phyloP scores from a whole-genome alignment of 2,888 invertebrate genomes.

The Limnephilus lunatus region DNA sequence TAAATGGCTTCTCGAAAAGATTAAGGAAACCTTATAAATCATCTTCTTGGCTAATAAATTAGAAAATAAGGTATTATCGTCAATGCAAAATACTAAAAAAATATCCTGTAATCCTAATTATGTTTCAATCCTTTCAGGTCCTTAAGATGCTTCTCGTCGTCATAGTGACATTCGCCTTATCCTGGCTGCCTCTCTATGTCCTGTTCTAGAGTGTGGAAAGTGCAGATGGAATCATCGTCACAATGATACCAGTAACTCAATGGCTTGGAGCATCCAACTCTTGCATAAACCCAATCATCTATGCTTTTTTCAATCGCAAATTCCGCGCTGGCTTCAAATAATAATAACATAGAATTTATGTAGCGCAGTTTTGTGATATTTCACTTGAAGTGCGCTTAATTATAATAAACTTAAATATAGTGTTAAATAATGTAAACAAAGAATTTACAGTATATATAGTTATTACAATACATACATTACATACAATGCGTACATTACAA shows the following conservation, averaged over 20 bases:
- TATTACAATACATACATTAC: too few relatives aligned
- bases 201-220: conserved; percentile 69
- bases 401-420: too few relatives aligned
- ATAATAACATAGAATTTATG: too few relatives aligned
- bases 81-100: not conserved
- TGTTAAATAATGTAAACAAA: too few relatives aligned
- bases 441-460: too few relatives aligned
- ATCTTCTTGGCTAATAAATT: not conserved
- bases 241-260: conserved; percentile 74
- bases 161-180: conserved; percentile 76
- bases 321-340: conserved; percentile 77
- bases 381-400: too few relatives aligned
- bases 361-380: too few relatives aligned
- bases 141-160: conserved; percentile 77
- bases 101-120: not conserved
- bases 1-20: not conserved
- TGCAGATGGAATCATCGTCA: conserved; percentile 68
- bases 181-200: conserved; percentile 78
- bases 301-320: conserved; percentile 78
- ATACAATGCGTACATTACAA: too few relatives aligned
- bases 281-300: conserved; percentile 78
- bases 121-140: conserved; percentile 67
- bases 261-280: conserved; percentile 77
- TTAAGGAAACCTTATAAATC: not conserved
- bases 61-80: not conserved